Evolutionary conservation across 1,140 invertebrate species (phyloP).

Genomic region (Meloidogyne chitwoodi): DNA sequence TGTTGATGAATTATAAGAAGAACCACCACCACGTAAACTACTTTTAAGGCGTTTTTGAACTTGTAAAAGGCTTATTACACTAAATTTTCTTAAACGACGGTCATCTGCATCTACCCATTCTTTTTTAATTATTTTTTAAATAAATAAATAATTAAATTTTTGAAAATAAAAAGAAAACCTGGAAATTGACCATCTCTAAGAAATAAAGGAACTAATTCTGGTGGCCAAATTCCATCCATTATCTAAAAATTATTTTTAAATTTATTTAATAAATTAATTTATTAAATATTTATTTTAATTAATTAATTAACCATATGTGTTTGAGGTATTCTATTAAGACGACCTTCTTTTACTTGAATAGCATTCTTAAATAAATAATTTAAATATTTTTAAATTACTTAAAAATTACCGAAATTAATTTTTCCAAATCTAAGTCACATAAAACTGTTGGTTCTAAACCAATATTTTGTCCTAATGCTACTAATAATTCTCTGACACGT

Average conservation of each 20-base stretch:
- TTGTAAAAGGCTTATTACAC: constrained; percentile 2
- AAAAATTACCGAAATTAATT: constrained; percentile 38
- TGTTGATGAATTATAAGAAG: background rate
- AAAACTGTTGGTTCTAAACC: constrained; percentile 48
- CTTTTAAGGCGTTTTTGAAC: background rate
- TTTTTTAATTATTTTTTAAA: background rate
- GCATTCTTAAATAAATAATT: constrained; percentile 36
- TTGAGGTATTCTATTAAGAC: constrained; percentile 49
- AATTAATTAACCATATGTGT: constrained; percentile 37
- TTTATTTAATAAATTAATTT: background rate
- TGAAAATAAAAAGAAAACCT: background rate
- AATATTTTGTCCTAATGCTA: constrained; percentile 53
- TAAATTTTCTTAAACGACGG: constrained; percentile 12
- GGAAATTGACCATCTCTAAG: constrained; percentile 42
- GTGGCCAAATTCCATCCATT: constrained; percentile 56
- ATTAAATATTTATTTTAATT: too few relatives aligned
- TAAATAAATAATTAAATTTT: background rate
- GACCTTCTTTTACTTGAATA: constrained; percentile 52
- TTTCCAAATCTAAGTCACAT: constrained; percentile 49
- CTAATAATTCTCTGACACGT: constrained; percentile 46
- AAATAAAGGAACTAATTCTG: constrained; percentile 53
- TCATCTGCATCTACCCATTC: constrained; percentile 22
- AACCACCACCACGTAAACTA: background rate
- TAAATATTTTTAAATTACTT: background rate
- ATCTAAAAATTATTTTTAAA: constrained; percentile 14